Conservation (phyloP, 2,888 invertebrate species). For the Lysandra bellargus region DNA sequence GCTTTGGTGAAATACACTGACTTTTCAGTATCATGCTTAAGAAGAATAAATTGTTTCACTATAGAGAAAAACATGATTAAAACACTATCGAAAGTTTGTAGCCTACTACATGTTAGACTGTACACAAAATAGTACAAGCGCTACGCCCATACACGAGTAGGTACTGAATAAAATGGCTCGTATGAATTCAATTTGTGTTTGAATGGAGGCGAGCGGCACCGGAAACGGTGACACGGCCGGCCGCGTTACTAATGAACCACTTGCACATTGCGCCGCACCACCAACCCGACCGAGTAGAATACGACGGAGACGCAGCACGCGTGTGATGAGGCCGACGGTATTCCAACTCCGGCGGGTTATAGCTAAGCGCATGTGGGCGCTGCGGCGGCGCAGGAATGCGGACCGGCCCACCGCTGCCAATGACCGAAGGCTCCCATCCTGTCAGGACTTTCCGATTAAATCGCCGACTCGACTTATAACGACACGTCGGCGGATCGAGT, state of each 20-base stretch:
- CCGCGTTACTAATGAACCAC: slow-evolving; percentile 71
- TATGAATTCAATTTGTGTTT: slow-evolving; percentile 68
- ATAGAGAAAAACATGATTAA: background rate
- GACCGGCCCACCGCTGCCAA: slow-evolving; percentile 76
- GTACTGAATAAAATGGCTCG: slow-evolving; percentile 51
- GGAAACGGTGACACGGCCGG: slow-evolving; percentile 71
- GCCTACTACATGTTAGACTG: background rate
- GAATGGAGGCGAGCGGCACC: slow-evolving; percentile 61
- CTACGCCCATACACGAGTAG: slow-evolving; percentile 40
- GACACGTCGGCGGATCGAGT: background rate
- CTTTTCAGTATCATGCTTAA: too few relatives aligned
- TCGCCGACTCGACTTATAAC: slow-evolving; percentile 12
- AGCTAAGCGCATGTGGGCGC: slow-evolving; percentile 62
- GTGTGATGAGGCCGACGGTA: slow-evolving; percentile 46
- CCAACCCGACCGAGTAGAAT: slow-evolving; percentile 48
- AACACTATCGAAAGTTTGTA: background rate
- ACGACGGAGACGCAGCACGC: slow-evolving; percentile 43
- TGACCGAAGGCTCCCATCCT: slow-evolving; percentile 72
- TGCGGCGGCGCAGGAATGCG: slow-evolving; percentile 76
- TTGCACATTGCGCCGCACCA: slow-evolving; percentile 53
- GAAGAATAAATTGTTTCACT: background rate
- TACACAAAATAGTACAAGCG: slow-evolving; percentile 31
- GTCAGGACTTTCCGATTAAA: slow-evolving; percentile 61
- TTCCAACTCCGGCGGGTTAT: slow-evolving; percentile 40
- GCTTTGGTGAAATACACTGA: too few relatives aligned